Evolutionary conservation across 2,797 vertebrate species (phyloP).

Genomic region (Pipistrellus nathusii): DNA sequence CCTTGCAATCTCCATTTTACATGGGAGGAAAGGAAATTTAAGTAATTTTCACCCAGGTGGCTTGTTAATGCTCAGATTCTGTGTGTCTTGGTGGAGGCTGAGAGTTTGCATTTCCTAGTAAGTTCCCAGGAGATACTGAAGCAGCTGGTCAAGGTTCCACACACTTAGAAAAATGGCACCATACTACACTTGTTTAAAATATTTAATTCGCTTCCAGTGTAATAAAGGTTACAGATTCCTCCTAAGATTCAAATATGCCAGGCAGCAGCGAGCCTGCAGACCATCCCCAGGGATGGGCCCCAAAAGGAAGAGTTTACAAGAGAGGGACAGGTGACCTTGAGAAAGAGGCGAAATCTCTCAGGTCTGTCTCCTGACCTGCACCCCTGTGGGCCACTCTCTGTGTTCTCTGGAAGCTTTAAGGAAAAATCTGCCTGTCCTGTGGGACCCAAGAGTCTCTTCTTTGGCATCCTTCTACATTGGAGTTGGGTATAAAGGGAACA

Average conservation of each 20-base stretch:
- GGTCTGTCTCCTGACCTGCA: not conserved
- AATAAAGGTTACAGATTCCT: not conserved
- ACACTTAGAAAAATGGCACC: not conserved
- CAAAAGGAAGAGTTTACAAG: not conserved
- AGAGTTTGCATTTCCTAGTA: not conserved
- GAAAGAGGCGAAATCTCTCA: not conserved
- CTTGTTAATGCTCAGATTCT: not conserved
- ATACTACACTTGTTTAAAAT: not conserved
- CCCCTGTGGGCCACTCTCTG: rapidly evolving
- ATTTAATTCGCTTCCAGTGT: not conserved
- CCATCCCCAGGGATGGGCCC: not conserved
- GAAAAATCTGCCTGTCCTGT: not conserved
- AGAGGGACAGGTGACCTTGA: not conserved
- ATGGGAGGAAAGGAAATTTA: not conserved
- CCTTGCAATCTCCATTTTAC: not conserved
- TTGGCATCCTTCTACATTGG: not conserved
- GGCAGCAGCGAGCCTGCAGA: not conserved
- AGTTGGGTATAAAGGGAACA: not conserved
- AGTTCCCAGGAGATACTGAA: not conserved
- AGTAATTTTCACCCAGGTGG: not conserved
- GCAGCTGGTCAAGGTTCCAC: not conserved
- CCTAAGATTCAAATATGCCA: not conserved
- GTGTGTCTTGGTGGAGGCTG: not conserved
- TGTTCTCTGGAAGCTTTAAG: not conserved
- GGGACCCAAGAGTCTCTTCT: not conserved